Evolutionary conservation across 2,797 vertebrate genomes (phyloP), one percentile per base, ranked within the genome.

Genomic region (Lepus oiostolus): DNA sequence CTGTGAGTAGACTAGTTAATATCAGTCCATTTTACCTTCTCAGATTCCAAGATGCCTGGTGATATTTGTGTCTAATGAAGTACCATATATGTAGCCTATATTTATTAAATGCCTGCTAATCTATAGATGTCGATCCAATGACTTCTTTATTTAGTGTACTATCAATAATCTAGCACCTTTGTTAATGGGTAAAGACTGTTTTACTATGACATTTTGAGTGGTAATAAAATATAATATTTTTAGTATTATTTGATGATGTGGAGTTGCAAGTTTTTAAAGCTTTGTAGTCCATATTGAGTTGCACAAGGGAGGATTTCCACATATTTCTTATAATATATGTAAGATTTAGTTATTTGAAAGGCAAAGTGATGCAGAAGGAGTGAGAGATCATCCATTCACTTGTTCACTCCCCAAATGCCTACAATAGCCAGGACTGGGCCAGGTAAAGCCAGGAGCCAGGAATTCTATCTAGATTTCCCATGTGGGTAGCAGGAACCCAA

Each of bases 131-230:
- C 11, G 21, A 82, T 0, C 52, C 30, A 50, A 35, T 68, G 52
- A 65, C 4, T 22, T 75, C 11, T 92, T 87, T 47, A 85, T 58
- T 87, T 76, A 16, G 3, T 22, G 2, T 92, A 65, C 2, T 19
- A 75, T n/a, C 28, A 93, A 52, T 80, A 79, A 79, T 82, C 75
- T 67, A 72, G 17, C 12, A 65, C 4, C 17, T 90, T 88, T 24
- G 3, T 67, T 77, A 71, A 75, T 1, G 5, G 10, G 7, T 75
- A 91, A 85, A 35, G 30, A 81, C 6, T 9, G 63, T 70, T 81
- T 76, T 71, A 84, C 22, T 70, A n/a, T 54, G 42, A 84, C 68
- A 83, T 30, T 90, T 91, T 93, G 80, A 79, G 63, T 88, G 42
- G 19, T 22, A 24, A 77, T 68, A 62, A 72, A 71, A 67, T 22